Evolutionary conservation across 2,888 invertebrate genomes (phyloP).

Genomic region (Lycophotia porphyrea): DNA sequence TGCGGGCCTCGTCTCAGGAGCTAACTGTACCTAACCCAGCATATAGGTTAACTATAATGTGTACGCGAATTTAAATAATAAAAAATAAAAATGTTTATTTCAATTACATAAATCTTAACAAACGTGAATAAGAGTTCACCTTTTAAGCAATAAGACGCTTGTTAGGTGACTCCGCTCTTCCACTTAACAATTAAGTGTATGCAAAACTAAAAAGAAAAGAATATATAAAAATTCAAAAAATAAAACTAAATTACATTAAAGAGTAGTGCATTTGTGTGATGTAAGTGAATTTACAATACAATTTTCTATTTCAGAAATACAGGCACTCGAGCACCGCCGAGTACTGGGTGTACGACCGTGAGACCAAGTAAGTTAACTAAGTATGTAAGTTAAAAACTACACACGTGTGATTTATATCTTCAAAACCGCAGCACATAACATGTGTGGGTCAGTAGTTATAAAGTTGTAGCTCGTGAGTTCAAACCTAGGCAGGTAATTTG

Average conservation of each 20-base stretch:
- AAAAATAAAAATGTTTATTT: no score
- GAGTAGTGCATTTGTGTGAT: no score
- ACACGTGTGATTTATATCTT: not conserved
- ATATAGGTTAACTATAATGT: not conserved
- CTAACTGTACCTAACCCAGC: not conserved
- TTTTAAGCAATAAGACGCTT: no score
- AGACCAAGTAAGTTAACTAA: constrained; percentile 84
- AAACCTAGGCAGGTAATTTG: not conserved
- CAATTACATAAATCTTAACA: no score
- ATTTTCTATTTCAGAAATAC: constrained; percentile 89
- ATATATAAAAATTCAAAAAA: no score
- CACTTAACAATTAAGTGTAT: no score
- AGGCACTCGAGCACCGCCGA: constrained; percentile 92
- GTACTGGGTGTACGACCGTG: constrained; percentile 91
- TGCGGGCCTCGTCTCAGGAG: no score
- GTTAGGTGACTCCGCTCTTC: no score
- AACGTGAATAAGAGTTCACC: no score
- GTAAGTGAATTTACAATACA: constrained; percentile 32
- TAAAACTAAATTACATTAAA: no score
- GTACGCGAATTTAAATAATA: no score
- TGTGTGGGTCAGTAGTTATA: not conserved
- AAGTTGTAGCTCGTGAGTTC: not conserved
- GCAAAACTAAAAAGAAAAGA: no score
- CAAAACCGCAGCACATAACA: not conserved
- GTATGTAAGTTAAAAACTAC: constrained; percentile 1